Evolutionary conservation across 2,113 vertebrate genomes (phyloP), one percentile per base, ranked within the genome.

Genomic region (Sapayoa aenigma): DNA sequence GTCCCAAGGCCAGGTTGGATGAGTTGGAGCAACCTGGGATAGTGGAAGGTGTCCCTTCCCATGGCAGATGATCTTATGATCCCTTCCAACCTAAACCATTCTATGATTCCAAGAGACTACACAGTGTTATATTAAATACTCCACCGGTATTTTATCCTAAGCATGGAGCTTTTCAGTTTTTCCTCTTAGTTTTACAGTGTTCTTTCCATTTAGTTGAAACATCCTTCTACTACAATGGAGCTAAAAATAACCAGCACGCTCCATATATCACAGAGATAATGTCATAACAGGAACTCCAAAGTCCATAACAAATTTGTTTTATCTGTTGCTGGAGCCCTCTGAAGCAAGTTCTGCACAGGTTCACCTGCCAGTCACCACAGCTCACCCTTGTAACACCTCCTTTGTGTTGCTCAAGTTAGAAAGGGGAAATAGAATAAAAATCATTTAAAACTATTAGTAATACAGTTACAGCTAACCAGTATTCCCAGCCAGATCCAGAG

Each of bases 251-350:
- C 33, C 63, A 52, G 9, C 60, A 28, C 6, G 39, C 46, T 92
- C 49, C 62, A 71, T 95, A n/a, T 65, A 94, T 94, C 93, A 89
- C 47, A 89, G 56, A 89, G 89, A 95, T 93, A 93, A 82, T 94
- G 95, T 94, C 93, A 91, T 69, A 96, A 95, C 91, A 96, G 96
- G 96, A 97, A 96, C 85, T 93, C 83, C 23, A 13, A 56, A 65
- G 44, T 50, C 90, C 75, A 6, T 50, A 94, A 93, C 44, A 80
- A 87, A 92, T 93, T 24, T 9, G 62, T 83, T 82, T 86, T 83
- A 78, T 88, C 96, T 84, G 53, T 75, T 95, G 59, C 42, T 73
- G 11, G 44, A 65, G 42, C 46, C 10, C 56, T 63, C 85, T 44
- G 37, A 66, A 67, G 63, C 41, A 60, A 35, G 17, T 55, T 69